Conservation (phyloP, 2,888 invertebrate species). For the Drosophila testacea region DNA sequence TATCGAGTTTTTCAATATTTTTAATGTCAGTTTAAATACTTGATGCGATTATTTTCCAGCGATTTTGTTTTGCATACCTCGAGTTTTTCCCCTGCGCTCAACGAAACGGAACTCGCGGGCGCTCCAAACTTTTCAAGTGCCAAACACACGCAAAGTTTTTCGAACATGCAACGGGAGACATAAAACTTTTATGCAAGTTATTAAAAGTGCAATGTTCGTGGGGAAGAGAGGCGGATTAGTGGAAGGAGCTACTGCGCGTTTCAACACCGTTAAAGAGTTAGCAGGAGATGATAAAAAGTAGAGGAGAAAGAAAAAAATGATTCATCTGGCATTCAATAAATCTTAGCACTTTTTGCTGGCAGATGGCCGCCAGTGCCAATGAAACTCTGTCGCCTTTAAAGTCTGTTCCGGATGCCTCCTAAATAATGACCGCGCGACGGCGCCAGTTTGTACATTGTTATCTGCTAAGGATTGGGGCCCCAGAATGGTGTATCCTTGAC, state of each 20-base stretch:
- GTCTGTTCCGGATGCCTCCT: conserved; percentile 65
- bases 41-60: conserved; percentile 76
- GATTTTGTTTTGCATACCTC: conserved; percentile 70
- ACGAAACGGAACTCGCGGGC: conserved; percentile 35
- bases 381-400: conserved; percentile 3
- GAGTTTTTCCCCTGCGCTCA: conserved; percentile 15
- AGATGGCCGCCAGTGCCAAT: conserved; percentile 52
- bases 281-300: background rate
- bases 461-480: conserved; percentile 50
- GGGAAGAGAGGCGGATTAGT: background rate
- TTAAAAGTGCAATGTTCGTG: conserved; percentile 69
- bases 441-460: conserved; percentile 79
- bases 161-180: conserved; percentile 72
- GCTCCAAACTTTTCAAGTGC: conserved; percentile 74
- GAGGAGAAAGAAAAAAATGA: conserved; percentile 41
- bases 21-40: conserved; percentile 82
- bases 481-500: conserved; percentile 27
- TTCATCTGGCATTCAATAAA: conserved; percentile 78
- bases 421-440: conserved; percentile 71
- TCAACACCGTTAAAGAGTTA: conserved; percentile 56
- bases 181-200: conserved; percentile 80
- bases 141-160: conserved; percentile 78
- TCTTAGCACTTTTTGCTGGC: conserved; percentile 64
- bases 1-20: conserved; percentile 83
- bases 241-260: conserved; percentile 1